These are phyloP conservation scores for Sebastes reedi DNA, from an alignment of 2,797 vertebrate genomes.

Conservation along the genomic window DNA sequence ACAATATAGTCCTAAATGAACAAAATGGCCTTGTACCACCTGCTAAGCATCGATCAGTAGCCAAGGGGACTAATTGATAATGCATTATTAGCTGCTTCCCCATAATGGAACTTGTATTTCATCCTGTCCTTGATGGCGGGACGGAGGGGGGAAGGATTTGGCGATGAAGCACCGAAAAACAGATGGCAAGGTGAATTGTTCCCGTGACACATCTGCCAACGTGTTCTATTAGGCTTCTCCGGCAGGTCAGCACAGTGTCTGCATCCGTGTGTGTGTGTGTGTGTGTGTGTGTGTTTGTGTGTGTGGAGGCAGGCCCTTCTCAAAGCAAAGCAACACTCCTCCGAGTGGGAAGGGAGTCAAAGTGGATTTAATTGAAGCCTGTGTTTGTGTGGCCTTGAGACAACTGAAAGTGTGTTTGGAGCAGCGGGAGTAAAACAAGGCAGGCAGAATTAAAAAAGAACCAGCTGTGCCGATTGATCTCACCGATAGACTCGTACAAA, in stretches of 20 bases:
- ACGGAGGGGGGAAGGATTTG: slow-evolving; percentile 64
- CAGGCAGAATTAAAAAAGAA: slow-evolving; percentile 48
- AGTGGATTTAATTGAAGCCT: slow-evolving; percentile 64
- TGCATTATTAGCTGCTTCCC: slow-evolving; percentile 82
- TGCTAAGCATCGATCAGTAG: slow-evolving; percentile 85
- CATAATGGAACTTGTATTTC: slow-evolving; percentile 85
- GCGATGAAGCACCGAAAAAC: slow-evolving; percentile 72
- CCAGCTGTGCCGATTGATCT: slow-evolving; percentile 65
- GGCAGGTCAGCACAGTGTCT: slow-evolving; percentile 60
- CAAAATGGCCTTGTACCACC: slow-evolving; percentile 81
- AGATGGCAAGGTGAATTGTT: slow-evolving; percentile 86
- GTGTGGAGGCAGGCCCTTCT: slow-evolving; percentile 29
- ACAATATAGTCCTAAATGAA: slow-evolving; percentile 78
- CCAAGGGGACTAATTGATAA: slow-evolving; percentile 86
- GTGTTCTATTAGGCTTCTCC: slow-evolving; percentile 68
- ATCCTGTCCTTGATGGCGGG: slow-evolving; percentile 79
- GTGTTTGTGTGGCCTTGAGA: slow-evolving; percentile 66
- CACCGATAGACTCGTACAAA: slow-evolving; percentile 11
- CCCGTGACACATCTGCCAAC: slow-evolving; percentile 78
- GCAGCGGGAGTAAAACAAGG: slow-evolving; percentile 44
- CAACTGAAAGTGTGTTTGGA: slow-evolving; percentile 45
- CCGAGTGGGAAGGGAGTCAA: slow-evolving; percentile 37
- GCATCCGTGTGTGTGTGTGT: background rate
- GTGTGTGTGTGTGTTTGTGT: slow-evolving; percentile 1
- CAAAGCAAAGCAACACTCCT: slow-evolving; percentile 37